Base-by-base conservation (phyloP, 2,888 invertebrate genomes). In the Sthenelais limicola region DNA sequence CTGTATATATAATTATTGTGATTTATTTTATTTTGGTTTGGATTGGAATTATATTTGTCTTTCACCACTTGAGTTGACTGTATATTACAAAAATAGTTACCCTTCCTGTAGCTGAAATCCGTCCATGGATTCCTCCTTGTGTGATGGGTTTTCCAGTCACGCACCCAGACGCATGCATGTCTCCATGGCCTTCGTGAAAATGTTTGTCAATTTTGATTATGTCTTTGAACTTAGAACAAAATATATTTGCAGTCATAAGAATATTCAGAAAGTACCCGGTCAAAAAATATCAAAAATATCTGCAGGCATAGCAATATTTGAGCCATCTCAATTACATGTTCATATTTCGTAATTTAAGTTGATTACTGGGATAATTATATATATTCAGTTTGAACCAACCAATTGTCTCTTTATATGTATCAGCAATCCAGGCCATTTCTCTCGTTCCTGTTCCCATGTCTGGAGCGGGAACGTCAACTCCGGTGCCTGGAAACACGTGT, bases 401-500 rank as follows among this genome's bases (percentile, higher is more conserved):
- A 82, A 97, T 92, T 52, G 98, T 98, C 89, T 97, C 96, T 70
- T 94, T 93, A 88, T 96, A 99, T 0, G 98, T 98, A 89, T 99
- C 98, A 0, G 97, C 96, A 82, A 98, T 94, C 98, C 98, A 99
- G 74, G 95, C 94, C 88, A 88, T 88, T 89, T 98, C 98, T 32
- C 97, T 92, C 86, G 96, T 96, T 47, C 97, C 95, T 0, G 98
- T 98, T 69, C 97, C 98, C 94, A 98, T 96, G 89, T 98, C 98
- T 0, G 98, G 98, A 52, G 98, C 98, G n/a, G 98, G 98, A n/a
- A 98, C 98, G 88, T 98, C 98, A 71, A 98, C 93, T 75, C 96
- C 97, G 73, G 98, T 98, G 81, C 98, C 97, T 93, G 77, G 9
- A 78, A 72, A 38, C 24, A 66, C 9, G 12, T 15, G 12, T 43